Percentiles rank a stretch among this genome's conserved stretches.
phyloP scores from a whole-genome alignment of 2,888 invertebrate genomes.

The Eupithecia subumbrata region DNA sequence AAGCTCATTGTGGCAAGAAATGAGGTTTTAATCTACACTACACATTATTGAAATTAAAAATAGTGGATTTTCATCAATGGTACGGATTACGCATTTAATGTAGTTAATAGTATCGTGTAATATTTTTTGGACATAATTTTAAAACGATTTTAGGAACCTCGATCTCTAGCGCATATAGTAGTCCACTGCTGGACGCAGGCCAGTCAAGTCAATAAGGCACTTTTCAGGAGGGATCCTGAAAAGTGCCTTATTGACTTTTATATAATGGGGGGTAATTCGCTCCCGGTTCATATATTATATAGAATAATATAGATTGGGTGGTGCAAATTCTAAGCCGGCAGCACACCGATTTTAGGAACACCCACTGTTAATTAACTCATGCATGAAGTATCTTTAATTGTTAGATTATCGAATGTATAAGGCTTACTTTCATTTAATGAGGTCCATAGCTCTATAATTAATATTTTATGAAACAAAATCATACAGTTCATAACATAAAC shows the following conservation, averaged over 20 bases:
- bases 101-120: neutral
- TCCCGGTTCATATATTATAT: too few species aligned
- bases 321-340: too few species aligned
- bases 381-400: neutral
- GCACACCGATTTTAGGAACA: too few species aligned
- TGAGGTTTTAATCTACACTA: neutral
- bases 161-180: too few species aligned
- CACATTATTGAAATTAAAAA: neutral
- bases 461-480: neutral
- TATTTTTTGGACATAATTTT: neutral
- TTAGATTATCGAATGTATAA: neutral
- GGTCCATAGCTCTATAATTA: neutral
- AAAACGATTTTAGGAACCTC: too few species aligned
- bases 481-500: neutral
- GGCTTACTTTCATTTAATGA: neutral
- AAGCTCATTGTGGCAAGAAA: conserved; percentile 30
- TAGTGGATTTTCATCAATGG: neutral
- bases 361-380: neutral
- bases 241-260: too few species aligned
- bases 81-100: neutral
- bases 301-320: too few species aligned
- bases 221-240: too few species aligned
- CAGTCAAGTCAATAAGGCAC: too few species aligned
- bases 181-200: too few species aligned
- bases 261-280: too few species aligned